These are phyloP conservation scores for Ephialtes manifestator DNA, from an alignment of 2,888 invertebrate genomes.

Conservation along the genomic window DNA sequence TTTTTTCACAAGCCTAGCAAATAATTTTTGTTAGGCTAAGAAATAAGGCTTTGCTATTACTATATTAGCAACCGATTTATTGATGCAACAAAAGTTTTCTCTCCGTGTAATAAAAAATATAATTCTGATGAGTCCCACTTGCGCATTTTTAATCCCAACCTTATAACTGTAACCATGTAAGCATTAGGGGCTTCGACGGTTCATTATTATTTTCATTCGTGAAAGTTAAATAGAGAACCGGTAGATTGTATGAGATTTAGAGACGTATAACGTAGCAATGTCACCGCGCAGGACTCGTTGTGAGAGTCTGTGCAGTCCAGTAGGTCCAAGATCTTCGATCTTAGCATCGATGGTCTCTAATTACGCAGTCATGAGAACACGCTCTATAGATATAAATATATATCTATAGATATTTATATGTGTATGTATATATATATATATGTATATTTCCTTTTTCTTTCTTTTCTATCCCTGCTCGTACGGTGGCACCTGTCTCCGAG, in stretches of 20 bases:
- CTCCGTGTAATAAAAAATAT: no score
- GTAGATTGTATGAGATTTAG: slow-evolving; percentile 21
- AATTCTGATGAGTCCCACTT: not conserved
- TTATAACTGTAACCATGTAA: slow-evolving; percentile 4
- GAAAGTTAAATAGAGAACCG: slow-evolving; percentile 18
- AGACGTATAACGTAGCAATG: slow-evolving; percentile 41
- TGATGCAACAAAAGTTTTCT: no score
- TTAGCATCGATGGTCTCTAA: slow-evolving; percentile 38
- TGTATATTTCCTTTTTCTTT: no score
- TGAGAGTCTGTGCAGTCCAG: slow-evolving; percentile 2
- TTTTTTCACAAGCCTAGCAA: no score
- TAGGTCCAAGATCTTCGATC: slow-evolving; percentile 53
- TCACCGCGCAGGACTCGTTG: slow-evolving; percentile 33
- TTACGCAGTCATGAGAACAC: slow-evolving; percentile 47
- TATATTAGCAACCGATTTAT: no score
- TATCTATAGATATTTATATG: not conserved
- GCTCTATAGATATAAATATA: slow-evolving; percentile 2
- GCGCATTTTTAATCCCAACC: not conserved
- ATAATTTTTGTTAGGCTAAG: no score
- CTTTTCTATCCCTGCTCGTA: slow-evolving; percentile 31
- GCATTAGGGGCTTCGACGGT: not conserved
- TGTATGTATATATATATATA: not conserved
- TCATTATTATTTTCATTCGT: slow-evolving; percentile 33
- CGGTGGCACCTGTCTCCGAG: slow-evolving; percentile 48
- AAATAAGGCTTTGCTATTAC: no score